Evolutionary conservation across 2,797 vertebrate genomes (phyloP), one percentile per base, ranked within the genome.

Genomic region (Chrosomus eos): DNA sequence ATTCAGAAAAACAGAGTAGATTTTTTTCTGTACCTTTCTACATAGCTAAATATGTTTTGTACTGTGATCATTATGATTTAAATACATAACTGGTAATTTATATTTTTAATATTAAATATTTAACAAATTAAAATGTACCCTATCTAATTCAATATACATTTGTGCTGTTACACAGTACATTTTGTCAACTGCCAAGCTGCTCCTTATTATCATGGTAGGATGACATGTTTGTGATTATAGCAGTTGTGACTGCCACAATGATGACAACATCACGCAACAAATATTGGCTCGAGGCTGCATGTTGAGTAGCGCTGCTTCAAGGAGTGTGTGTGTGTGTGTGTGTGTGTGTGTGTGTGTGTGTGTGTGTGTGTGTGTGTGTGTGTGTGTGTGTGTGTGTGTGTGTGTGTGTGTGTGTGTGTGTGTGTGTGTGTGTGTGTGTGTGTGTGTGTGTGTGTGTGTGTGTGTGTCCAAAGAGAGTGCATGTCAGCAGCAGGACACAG

Each of bases 141-240:
- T 5, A 51, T 74, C 72, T 14, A 1, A 1, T 74, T 53, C 23
- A 10, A 74, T 58, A 26, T 26, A 60, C 0, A 64, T 64, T 64
- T 64, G n/a, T 13, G 28, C 26, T 64, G 58, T 78, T n/a, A 76
- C 31, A 64, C 9, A 78, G 14, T 43, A 64, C 64, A 62, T 62
- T 19, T 19, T 43, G 8, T 31, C 38, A 78, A 23, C 36, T 1
- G n/a, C 4, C 55, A 60, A 31, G 36, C 26, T 78, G n/a, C 38
- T 31, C 3, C 33, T 64, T 28, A 26, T 62, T 62, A 43, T 62
- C 18, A 45, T 64, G 18, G 19, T 78, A 43, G 58, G 38, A 64
- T 64, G 58, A 80, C 62, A 80, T 66, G 45, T 80, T 68, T 80
- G 43, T 51, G 45, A 51, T 80, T 33, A 67, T 80, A 51, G 45